phyloP scores from a whole-genome alignment of 1,140 invertebrate genomes.

The Drosophila pseudoananassae region DNA sequence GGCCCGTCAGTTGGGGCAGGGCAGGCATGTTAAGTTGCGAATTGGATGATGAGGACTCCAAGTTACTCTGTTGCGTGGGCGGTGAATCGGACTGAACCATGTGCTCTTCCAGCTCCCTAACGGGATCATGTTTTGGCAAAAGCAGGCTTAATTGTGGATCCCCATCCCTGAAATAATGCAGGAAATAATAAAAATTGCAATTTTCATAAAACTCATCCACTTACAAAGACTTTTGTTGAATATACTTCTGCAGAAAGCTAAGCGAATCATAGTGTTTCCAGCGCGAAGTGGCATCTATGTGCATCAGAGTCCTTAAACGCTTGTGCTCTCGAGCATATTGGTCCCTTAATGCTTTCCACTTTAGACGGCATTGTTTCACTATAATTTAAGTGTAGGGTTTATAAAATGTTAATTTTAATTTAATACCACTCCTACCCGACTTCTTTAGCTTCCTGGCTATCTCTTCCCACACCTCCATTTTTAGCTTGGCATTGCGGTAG shows the following conservation, averaged over 20 bases:
- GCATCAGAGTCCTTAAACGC: constrained; percentile 62
- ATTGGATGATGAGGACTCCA: constrained; percentile 45
- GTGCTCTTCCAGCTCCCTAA: constrained; percentile 64
- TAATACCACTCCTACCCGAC: constrained; percentile 44
- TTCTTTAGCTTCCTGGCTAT: constrained; percentile 78
- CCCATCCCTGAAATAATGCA: constrained; percentile 48
- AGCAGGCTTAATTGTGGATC: constrained; percentile 59
- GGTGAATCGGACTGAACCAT: constrained; percentile 53
- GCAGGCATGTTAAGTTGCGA: constrained; percentile 58
- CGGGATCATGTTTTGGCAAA: constrained; percentile 61
- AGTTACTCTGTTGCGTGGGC: constrained; percentile 37
- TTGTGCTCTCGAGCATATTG: constrained; percentile 83
- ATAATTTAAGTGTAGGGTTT: neutral
- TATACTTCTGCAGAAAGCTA: constrained; percentile 74
- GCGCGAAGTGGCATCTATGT: constrained; percentile 65
- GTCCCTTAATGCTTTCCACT: constrained; percentile 80
- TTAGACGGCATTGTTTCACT: constrained; percentile 78
- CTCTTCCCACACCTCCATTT: constrained; percentile 77
- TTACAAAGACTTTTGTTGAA: constrained; percentile 78
- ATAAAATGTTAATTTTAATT: neutral
- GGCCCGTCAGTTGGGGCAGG: constrained; percentile 61
- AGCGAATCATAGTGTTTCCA: constrained; percentile 82
- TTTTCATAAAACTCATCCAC: neutral
- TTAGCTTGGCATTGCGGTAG: constrained; percentile 78
- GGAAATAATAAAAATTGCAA: neutral